These are phyloP conservation scores for Corydoras sp. DNA, from an alignment of 2,113 vertebrate species.

Conservation along the genomic window DNA sequence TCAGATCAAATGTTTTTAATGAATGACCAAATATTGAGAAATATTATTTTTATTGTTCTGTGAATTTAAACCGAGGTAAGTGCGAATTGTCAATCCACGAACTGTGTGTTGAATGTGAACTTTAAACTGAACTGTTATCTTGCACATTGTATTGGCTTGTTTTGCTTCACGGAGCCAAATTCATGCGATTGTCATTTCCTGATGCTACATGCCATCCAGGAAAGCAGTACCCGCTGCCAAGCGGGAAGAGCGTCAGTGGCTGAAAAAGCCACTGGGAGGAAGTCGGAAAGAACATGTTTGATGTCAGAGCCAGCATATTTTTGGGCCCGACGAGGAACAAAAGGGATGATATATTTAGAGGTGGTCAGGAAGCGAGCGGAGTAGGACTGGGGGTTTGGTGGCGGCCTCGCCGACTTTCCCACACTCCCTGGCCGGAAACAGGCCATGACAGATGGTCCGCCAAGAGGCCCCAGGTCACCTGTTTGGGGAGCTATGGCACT, in stretches of 20 bases:
- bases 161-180: slow-evolving; percentile 21
- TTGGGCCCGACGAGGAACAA: slow-evolving; percentile 47
- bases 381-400: slow-evolving; percentile 46
- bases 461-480: slow-evolving; percentile 46
- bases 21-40: too few species aligned
- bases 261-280: slow-evolving; percentile 44
- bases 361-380: slow-evolving; percentile 45
- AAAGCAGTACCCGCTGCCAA: slow-evolving; percentile 39
- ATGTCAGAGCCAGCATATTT: slow-evolving; percentile 56
- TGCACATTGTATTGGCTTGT: slow-evolving; percentile 14
- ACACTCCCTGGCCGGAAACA: slow-evolving; percentile 61
- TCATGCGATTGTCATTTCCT: slow-evolving; percentile 23
- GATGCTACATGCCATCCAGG: slow-evolving; percentile 40
- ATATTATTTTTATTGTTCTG: neutral
- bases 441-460: slow-evolving; percentile 62
- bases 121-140: slow-evolving; percentile 3
- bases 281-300: slow-evolving; percentile 59
- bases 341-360: slow-evolving; percentile 53
- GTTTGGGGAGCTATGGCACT: slow-evolving; percentile 40
- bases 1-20: too few species aligned
- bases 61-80: neutral
- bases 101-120: neutral
- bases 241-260: slow-evolving; percentile 46
- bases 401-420: slow-evolving; percentile 60
- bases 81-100: neutral